Conservation (phyloP, 2,113 vertebrate species). For the Cariama cristata region DNA sequence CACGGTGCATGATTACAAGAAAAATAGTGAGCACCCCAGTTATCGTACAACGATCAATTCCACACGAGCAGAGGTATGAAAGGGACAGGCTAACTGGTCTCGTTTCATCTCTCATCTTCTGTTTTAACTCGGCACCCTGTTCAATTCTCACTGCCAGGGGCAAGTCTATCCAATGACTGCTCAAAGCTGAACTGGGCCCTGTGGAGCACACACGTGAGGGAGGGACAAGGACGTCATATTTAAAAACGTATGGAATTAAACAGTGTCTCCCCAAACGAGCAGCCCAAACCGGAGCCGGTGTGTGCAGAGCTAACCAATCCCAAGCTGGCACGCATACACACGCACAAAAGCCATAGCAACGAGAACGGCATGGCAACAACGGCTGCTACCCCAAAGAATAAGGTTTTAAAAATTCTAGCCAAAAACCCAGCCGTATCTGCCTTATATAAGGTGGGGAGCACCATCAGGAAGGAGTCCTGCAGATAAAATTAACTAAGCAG, state of each 20-base stretch:
- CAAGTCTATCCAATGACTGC: background rate
- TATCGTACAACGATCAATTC: background rate
- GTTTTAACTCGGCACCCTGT: background rate
- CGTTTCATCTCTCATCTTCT: background rate
- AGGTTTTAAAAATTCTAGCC: background rate
- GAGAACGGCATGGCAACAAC: conserved; percentile 47
- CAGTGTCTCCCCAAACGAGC: background rate
- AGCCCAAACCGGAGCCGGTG: background rate
- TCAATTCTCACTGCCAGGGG: background rate
- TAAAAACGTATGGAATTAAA: background rate
- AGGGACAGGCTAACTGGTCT: background rate
- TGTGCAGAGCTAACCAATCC: background rate
- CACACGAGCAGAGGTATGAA: background rate
- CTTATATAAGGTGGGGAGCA: background rate
- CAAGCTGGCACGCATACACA: background rate
- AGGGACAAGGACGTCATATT: rapidly evolving
- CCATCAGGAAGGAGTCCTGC: background rate
- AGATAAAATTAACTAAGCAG: background rate
- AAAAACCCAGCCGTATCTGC: background rate
- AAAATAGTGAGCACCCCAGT: background rate
- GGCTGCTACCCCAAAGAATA: conserved; percentile 26
- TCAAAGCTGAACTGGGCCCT: background rate
- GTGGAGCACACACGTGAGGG: rapidly evolving
- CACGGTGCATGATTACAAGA: background rate
- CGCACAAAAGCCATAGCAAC: conserved; percentile 62